Percentiles rank a stretch among this genome's conserved stretches.
Conservation (phyloP, 2,113 vertebrate genomes). For the Eudyptes chrysolophus region DNA sequence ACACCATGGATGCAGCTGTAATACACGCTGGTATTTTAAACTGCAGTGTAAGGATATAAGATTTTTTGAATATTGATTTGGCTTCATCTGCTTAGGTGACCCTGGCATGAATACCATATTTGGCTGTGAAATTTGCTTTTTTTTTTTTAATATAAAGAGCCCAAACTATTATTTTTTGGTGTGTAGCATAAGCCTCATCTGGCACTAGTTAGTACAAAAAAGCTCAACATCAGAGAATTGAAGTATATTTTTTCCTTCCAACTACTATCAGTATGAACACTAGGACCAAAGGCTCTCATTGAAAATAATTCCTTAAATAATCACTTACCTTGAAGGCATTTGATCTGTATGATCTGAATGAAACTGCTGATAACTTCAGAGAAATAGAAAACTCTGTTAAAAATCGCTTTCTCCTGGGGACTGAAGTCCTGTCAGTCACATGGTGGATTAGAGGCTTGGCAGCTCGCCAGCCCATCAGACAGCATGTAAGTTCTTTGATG, state of each 20-base stretch:
- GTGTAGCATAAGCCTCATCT: background rate
- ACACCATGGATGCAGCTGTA: background rate
- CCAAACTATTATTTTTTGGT: background rate
- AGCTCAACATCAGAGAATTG: background rate
- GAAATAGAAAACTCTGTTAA: constrained; percentile 54
- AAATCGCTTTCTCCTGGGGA: constrained; percentile 47
- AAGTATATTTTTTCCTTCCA: background rate
- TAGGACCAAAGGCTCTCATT: background rate
- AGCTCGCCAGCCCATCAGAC: constrained; percentile 42
- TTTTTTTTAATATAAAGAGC: background rate
- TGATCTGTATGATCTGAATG: constrained; percentile 56
- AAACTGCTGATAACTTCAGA: constrained; percentile 59
- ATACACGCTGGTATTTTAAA: background rate
- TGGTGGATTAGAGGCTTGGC: constrained; percentile 63
- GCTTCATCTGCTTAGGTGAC: background rate
- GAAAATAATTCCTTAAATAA: constrained; percentile 70
- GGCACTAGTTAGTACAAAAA: background rate
- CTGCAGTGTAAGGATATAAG: background rate
- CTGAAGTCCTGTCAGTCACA: constrained; percentile 55
- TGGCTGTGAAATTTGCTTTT: background rate
- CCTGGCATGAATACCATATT: background rate
- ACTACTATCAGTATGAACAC: background rate
- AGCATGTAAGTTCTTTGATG: constrained; percentile 67
- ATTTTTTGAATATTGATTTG: background rate
- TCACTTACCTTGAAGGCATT: constrained; percentile 52